Evolutionary conservation across 2,888 invertebrate genomes (phyloP).

Genomic region (Lordiphosa fenestrarum): DNA sequence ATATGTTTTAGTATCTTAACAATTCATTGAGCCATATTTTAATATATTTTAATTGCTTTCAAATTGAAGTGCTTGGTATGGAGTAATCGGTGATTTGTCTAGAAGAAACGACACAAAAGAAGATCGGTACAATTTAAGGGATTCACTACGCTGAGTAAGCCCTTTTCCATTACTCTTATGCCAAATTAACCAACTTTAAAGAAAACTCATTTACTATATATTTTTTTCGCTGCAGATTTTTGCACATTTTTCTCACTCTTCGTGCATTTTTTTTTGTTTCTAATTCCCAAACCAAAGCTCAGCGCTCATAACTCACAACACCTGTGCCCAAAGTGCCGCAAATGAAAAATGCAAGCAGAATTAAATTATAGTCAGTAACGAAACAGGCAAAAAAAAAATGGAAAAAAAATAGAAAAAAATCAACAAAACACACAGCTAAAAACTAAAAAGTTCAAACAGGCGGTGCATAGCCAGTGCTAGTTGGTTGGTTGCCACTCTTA

Average conservation of each 20-base stretch:
- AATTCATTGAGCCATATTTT: too few species aligned
- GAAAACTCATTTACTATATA: neutral
- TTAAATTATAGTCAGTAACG: conserved; percentile 72
- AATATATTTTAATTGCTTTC: too few species aligned
- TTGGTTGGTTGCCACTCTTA: conserved; percentile 45
- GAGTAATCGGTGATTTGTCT: too few species aligned
- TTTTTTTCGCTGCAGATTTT: conserved; percentile 11
- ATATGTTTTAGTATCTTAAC: too few species aligned
- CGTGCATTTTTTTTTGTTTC: conserved; percentile 29
- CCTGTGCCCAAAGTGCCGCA: conserved; percentile 70
- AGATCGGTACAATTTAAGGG: too few species aligned
- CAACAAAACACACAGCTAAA: conserved; percentile 4
- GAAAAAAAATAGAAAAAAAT: conserved; percentile 22
- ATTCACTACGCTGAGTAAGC: too few species aligned
- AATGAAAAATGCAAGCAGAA: conserved; percentile 74
- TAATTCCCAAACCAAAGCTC: conserved; percentile 63
- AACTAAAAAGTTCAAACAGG: conserved; percentile 69
- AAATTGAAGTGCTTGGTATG: too few species aligned
- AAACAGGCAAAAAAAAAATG: conserved; percentile 50
- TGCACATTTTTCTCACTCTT: neutral
- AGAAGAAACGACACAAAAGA: too few species aligned
- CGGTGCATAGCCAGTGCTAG: conserved; percentile 53
- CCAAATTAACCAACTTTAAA: too few species aligned
- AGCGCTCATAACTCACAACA: conserved; percentile 67
- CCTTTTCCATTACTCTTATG: too few species aligned